Evolutionary conservation across 2,888 invertebrate species (phyloP).

Genomic region (Napeogenes inachia): DNA sequence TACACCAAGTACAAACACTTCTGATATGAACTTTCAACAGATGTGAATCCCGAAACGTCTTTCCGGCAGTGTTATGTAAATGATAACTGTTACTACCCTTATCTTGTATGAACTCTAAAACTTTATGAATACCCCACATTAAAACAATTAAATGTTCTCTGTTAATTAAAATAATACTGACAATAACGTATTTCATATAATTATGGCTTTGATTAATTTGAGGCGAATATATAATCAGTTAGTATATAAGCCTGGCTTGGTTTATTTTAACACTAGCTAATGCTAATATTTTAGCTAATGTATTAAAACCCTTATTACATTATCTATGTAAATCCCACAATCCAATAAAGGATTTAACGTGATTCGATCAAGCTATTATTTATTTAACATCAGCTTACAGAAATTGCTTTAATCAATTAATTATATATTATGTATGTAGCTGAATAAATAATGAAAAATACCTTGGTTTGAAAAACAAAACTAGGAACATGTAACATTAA

Average conservation of each 20-base stretch:
- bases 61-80: slow-evolving; percentile 33
- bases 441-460: too few relatives aligned
- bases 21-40: slow-evolving; percentile 10
- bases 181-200: too few relatives aligned
- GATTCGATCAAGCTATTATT: slow-evolving; percentile 10
- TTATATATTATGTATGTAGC: too few relatives aligned
- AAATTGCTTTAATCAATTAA: slow-evolving; percentile 4
- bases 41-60: slow-evolving; percentile 24
- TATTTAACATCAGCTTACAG: slow-evolving; percentile 1
- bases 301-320: slow-evolving; percentile 16
- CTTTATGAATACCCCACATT: too few relatives aligned
- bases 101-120: slow-evolving; percentile 30
- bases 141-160: too few relatives aligned
- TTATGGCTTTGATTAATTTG: not conserved
- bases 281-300: not conserved
- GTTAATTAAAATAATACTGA: too few relatives aligned
- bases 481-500: too few relatives aligned
- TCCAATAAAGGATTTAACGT: slow-evolving; percentile 17
- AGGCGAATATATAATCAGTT: too few relatives aligned
- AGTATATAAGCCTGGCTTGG: not conserved
- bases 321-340: slow-evolving; percentile 14
- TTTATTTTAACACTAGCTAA: slow-evolving; percentile 8
- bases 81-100: slow-evolving; percentile 33
- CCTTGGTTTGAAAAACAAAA: too few relatives aligned
- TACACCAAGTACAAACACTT: not conserved